Percentiles rank a stretch among this genome's conserved stretches.
These are phyloP conservation scores for Aplocera efformata DNA, from an alignment of 2,888 invertebrate genomes.

Conservation along the genomic window DNA sequence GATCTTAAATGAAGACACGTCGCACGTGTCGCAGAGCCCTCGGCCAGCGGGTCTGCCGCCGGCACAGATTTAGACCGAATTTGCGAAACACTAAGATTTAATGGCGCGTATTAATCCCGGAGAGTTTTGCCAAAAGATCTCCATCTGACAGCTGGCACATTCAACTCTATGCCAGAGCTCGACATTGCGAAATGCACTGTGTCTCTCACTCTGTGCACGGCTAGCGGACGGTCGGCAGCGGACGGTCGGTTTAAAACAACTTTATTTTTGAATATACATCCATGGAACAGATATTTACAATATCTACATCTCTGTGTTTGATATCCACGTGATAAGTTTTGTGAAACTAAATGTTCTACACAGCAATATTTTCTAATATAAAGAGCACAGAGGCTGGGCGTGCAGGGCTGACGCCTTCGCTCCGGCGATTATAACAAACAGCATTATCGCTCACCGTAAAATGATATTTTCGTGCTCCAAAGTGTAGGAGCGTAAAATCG, in stretches of 20 bases:
- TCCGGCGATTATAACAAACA: conserved; percentile 7
- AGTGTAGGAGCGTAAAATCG: conserved; percentile 21
- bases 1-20: too few relatives aligned
- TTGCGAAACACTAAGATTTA: conserved; percentile 5
- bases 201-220: neutral
- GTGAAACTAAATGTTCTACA: too few relatives aligned
- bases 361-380: neutral
- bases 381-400: neutral
- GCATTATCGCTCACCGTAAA: conserved; percentile 18
- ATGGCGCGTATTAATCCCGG: conserved; percentile 7
- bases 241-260: too few relatives aligned
- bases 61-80: conserved; percentile 14
- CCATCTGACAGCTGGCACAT: conserved; percentile 9
- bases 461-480: conserved; percentile 21
- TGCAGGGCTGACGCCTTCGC: neutral
- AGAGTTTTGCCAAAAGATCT: conserved; percentile 8
- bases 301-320: too few relatives aligned
- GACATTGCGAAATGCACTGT: conserved; percentile 6
- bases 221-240: conserved; percentile 1
- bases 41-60: too few relatives aligned
- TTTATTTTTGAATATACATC: too few relatives aligned
- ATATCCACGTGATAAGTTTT: too few relatives aligned
- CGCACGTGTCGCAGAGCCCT: too few relatives aligned
- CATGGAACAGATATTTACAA: too few relatives aligned
- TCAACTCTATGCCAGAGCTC: conserved; percentile 8